A percentile compares a stretch with the other conserved stretches of the same genome.
These are phyloP conservation scores for Eidolon helvum DNA, from an alignment of 2,113 vertebrate genomes.

Conservation along the genomic window DNA sequence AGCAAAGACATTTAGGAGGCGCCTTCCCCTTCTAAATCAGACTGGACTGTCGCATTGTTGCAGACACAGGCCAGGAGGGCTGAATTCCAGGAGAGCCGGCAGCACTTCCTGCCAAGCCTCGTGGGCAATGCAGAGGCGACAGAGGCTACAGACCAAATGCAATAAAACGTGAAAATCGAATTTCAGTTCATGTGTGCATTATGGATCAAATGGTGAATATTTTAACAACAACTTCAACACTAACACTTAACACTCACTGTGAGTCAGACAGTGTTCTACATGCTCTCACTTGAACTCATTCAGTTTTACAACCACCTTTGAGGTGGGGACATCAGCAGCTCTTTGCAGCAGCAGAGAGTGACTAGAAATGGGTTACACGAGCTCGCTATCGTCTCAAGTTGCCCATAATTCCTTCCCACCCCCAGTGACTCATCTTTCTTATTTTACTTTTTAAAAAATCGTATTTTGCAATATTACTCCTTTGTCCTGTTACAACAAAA, in stretches of 20 bases:
- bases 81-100: background rate
- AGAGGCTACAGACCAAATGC: rapidly evolving
- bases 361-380: background rate
- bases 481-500: background rate
- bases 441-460: background rate
- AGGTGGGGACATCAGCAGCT: background rate
- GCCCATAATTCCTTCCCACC: background rate
- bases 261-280: background rate
- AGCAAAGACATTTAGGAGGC: rapidly evolving
- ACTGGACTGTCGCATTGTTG: background rate
- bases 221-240: rapidly evolving
- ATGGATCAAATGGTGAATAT: rapidly evolving
- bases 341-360: rapidly evolving
- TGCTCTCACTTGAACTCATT: rapidly evolving
- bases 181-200: background rate
- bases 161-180: background rate
- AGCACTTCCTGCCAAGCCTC: background rate
- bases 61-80: background rate
- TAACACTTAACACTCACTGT: rapidly evolving
- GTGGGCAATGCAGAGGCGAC: rapidly evolving
- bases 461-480: background rate
- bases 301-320: rapidly evolving
- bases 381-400: background rate
- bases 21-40: background rate
- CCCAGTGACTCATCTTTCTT: background rate